Base-by-base conservation (phyloP, 2,888 invertebrate species). In the Diarsia brunnea region DNA sequence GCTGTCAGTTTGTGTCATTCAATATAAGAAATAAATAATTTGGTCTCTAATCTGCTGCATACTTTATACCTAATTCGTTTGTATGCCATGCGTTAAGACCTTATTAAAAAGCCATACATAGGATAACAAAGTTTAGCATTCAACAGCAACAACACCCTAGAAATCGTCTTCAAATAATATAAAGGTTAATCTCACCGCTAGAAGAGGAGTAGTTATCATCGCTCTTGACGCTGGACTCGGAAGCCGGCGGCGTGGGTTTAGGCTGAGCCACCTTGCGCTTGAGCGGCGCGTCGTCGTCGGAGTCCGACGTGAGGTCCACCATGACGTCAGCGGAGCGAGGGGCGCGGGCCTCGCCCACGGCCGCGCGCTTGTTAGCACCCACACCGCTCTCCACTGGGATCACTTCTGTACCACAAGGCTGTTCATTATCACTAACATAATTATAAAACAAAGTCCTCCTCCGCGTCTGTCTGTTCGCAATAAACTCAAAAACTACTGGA, bases 271-370 rank as follows among this genome's bases (percentile, higher is more conserved):
- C 95, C 91, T 97, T 97, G 88, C 97, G 95, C 92, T 97, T 97
- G 82, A 98, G 96, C 21, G 98, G 97, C 90, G 97, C 94, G 87
- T 98, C 98, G 89, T 98, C 97, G 80, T 98, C 98, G 0, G 98
- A 98, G 93, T 98, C 98, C 1, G 98, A 98, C 0, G 98, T 98
- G 82, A 98, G 95, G 93, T 98, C 98, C 31, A 98, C 98, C 4
- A 97, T 93, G 1, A 94, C 92, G 58, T 95, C 95, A 0, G 93
- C 87, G 0, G 93, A 88, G 95, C 53, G 94, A 92, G 64, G 55
- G 12, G 49, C 72, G 1, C 83, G 93, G 11, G 90, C 91, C 77
- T 96, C 95, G 24, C 95, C 95, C 2, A 95, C 94, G 0, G 95
- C 94, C 2, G 95, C 94, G 5, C 95, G 93, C 82, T 96, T 96